Evolutionary conservation across 92 coral and sea anemone species (phyloP), one percentile per base, ranked within the genome.

Genomic region (Umimayanthus chanpuru): DNA sequence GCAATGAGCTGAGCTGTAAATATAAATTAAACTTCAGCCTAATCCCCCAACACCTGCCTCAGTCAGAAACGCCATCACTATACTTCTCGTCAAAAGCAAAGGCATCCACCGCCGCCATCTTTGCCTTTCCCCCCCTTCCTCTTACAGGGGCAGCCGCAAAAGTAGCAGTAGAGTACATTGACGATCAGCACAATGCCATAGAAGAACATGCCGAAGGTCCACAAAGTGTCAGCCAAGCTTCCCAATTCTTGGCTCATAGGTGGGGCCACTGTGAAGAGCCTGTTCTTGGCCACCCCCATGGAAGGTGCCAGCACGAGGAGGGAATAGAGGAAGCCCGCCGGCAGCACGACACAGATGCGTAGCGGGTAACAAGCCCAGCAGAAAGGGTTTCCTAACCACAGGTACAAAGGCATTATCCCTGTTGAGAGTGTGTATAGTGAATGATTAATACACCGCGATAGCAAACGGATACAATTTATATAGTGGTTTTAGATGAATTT

Each of bases 361-460:
- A 96, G 89, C 38, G 98, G 98, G 87, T 95, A 95, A 15, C 98
- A 95, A 16, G 98, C 98, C 98, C 98, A 95, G 81, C 99, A 97
- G 95, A 95, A 97, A 1, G 99, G 99, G 74, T 96, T 96, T 32
- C 99, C 99, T 44, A 97, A 92, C 99, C 99, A 97, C 55, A 96
- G 88, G 91, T 95, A 97, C 77, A 97, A 90, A 3, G 99, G 99
- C 56, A 97, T 91, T 86, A 97, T 97, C 8, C 99, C 99, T 97
- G 89, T 38, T 73, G 67, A 58, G 26, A 5, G 32, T 16, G 64
- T 39, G 9, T 26, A 16, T 73, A 64, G 61, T 16, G 44, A 30
- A 15, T 3, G 29, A 30, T 14, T 44, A 87, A 23, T 14, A 68
- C 5, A 2, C 36, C 36, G 36, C 2, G 1, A 25, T 38, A 18